Evolutionary conservation across 2,113 vertebrate genomes (phyloP), one percentile per base, ranked within the genome.

Genomic region (Erinaceus europaeus): DNA sequence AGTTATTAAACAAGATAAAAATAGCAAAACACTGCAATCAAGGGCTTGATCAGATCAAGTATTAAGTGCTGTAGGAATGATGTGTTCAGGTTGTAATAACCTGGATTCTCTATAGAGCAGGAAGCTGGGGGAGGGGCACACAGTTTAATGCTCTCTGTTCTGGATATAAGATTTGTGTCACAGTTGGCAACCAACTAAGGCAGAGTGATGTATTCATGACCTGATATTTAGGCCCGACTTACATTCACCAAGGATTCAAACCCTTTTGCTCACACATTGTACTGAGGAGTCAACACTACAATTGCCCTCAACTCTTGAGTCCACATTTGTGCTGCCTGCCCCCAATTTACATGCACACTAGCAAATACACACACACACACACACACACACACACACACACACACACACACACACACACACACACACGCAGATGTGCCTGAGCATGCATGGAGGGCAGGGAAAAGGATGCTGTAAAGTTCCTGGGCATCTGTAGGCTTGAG

Each of bases 1-100:
- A 42, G 27, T 48, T 79, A 44, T 67, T 86, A 82, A 90, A 61
- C 46, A 88, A 76, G 75, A 59, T n/a, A 38, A 89, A 91, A 84
- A 65, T 77, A 78, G 20, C 50, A 91, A 85, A 46, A 69, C 21
- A 4, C 29, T 76, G 10, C 59, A 67, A 50, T 65, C 40, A 74
- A 57, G 55, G 55, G 29, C 42, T 27, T 17, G 52, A 42, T 1
- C n/a, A 84, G 21, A 17, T 18, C 11, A 4, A 34, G 9, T 25
- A 57, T 52, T n/a, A 68, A 55, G 29, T n/a, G 17, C 23, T 40
- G 9, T 3, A 4, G 29, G 29, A 57, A 27, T 57, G 23, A 57
- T 27, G 27, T 12, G 23, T 57, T 9, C 55, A 57, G 12, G 13
- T 9, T 27, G 55, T 11, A 29, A 57, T 57, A n/a, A n/a, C 55